Base-by-base conservation (phyloP, 2,113 vertebrate species). In the Pipra filicauda region DNA sequence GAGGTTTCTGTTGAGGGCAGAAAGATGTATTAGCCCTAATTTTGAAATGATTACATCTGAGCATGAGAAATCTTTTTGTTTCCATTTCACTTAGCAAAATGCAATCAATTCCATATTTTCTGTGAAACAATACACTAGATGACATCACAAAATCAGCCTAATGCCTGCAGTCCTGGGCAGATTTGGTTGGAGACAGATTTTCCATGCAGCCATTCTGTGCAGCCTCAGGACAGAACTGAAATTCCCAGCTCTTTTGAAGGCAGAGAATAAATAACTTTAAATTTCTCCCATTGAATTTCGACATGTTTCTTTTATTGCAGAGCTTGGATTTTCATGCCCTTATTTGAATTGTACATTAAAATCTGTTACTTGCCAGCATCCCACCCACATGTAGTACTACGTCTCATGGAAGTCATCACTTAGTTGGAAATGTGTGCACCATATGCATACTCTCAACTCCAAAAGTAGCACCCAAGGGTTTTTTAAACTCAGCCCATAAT, bases 391-490 rank as follows among this genome's bases (percentile, higher is more conserved):
- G 46, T 95, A 92, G 55, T 88, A 91, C 88, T 93, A 69, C 9
- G 54, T 97, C 95, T 97, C 91, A 95, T 97, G 96, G 94, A 97
- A 91, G 95, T 96, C 95, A 39, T 95, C 92, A 92, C 95, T 97
- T 89, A 77, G 71, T 21, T 95, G 95, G 95, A 97, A 98, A 97
- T 98, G 97, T 97, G 98, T 95, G 97, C 91, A 96, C 97, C 97
- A 98, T 97, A 97, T 98, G 98, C 97, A 92, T 92, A n/a, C 81
- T 91, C 97, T 97, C 90, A 93, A 92, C 92, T 97, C 94, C 94
- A 96, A 94, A 95, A 97, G 96, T 97, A 97, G 96, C 97, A 98
- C 98, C 97, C 97, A 98, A 95, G 97, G 96, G 97, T 97, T 98
- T 98, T 96, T 97, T 95, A 96, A 97, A 97, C 97, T 97, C 98